Evolutionary conservation across 2,797 vertebrate species (phyloP).

Genomic region (Agapornis canus): DNA sequence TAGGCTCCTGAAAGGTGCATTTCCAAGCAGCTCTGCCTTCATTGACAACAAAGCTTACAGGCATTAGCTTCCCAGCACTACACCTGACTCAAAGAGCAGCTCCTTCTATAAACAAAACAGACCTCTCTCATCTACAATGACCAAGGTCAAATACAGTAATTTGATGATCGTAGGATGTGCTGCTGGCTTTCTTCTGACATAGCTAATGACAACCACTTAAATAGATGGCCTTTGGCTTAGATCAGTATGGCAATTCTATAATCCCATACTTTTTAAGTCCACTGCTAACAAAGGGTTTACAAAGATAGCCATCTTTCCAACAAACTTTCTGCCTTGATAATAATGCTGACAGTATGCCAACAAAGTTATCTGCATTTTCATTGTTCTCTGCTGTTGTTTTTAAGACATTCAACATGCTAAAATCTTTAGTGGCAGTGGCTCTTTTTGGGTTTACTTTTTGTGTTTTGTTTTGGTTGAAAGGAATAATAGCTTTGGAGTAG

Average conservation of each 20-base stretch:
- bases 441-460: background rate
- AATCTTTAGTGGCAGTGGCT: background rate
- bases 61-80: fast-evolving
- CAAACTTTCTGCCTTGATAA: background rate
- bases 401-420: background rate
- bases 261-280: background rate
- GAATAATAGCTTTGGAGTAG: background rate
- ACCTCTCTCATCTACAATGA: fast-evolving
- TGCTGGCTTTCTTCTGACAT: background rate
- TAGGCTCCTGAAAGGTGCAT: fast-evolving
- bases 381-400: background rate
- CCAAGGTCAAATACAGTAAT: background rate
- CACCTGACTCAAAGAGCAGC: fast-evolving
- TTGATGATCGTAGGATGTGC: background rate
- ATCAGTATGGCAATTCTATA: background rate
- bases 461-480: background rate
- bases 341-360: background rate
- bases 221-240: background rate
- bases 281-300: background rate
- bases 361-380: background rate
- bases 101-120: fast-evolving
- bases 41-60: background rate
- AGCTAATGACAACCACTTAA: background rate
- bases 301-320: background rate
- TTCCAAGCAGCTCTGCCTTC: background rate